A percentile compares a stretch with the other conserved stretches of the same genome.
Evolutionary conservation across 2,888 invertebrate species (phyloP).

Genomic region (Melinaea marsaeus): DNA sequence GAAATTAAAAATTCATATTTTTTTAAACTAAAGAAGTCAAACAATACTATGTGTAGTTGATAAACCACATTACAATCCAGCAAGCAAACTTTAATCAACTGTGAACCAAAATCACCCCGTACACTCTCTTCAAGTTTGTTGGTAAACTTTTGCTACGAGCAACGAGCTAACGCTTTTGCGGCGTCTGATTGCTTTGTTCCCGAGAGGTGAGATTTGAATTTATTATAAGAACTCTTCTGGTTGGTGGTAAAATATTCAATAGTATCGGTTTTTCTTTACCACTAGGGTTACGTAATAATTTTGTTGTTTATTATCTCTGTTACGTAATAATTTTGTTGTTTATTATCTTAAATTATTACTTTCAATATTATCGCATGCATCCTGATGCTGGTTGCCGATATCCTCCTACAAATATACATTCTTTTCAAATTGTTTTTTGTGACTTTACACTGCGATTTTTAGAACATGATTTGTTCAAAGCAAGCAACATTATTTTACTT

Average conservation of each 20-base stretch:
- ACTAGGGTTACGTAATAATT: conserved; percentile 17
- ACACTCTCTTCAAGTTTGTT: conserved; percentile 40
- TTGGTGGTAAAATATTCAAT: conserved; percentile 61
- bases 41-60: conserved; percentile 10
- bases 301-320: neutral
- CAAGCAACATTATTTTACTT: too few relatives aligned
- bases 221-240: conserved; percentile 45
- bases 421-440: too few relatives aligned
- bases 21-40: too few relatives aligned
- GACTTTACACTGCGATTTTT: too few relatives aligned
- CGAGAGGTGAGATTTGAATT: conserved; percentile 67
- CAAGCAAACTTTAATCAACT: conserved; percentile 33
- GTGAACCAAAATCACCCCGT: conserved; percentile 42
- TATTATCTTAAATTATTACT: too few relatives aligned
- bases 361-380: too few relatives aligned
- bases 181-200: conserved; percentile 70
- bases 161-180: conserved; percentile 58
- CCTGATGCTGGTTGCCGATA: too few relatives aligned
- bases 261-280: conserved; percentile 45
- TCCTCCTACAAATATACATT: too few relatives aligned
- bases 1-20: too few relatives aligned
- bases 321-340: too few relatives aligned
- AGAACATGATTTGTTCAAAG: too few relatives aligned
- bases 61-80: conserved; percentile 15
- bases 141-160: conserved; percentile 45